Base-by-base conservation (phyloP, 2,113 vertebrate genomes). In the Sceloporus tristichus region DNA sequence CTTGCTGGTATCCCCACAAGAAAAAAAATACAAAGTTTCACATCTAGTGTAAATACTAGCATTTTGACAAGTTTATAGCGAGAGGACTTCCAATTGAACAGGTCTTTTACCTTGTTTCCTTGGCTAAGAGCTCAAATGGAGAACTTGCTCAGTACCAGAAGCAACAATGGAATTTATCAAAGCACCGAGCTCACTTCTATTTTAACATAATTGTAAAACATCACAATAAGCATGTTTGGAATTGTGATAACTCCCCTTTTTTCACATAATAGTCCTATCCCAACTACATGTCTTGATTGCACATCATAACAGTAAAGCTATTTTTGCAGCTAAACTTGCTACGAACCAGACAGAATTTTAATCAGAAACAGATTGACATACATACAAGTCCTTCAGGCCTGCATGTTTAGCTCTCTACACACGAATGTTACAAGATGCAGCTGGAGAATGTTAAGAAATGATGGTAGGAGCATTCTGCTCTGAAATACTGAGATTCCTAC, bases 61-160 rank as follows among this genome's bases (percentile, higher is more conserved):
- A 48, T 48, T 48, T 48, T 48, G 48, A 48, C 48, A 68, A 2
- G 4, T 48, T 65, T 75, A 85, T 14, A 27, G 23, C 40, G 27
- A 9, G 56, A 85, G 38, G 48, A n/a, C 18, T 86, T 86, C 21
- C 34, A 85, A 85, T 85, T 86, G 54, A 79, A 54, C n/a, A 68
- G n/a, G 29, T 48, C 34, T n/a, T 54, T 78, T 66, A 48, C 38
- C 16, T 85, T 42, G 25, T 54, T 73, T 14, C 3, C 29, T 75
- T 38, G 71, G 19, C 25, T 74, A 62, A n/a, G 42, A 66, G 29
- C 25, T 48, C 40, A 68, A 71, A 54, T 23, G 59, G 40, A 86
- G 59, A 68, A n/a, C 5, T 78, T 3, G 1, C 38, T 68, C 10
- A 34, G 29, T 53, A 29, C 34, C 18, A 79, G 76, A 71, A 27